Evolutionary conservation across 2,113 vertebrate species (phyloP), one percentile per base, ranked within the genome.

Genomic region (Ciconia boyciana): DNA sequence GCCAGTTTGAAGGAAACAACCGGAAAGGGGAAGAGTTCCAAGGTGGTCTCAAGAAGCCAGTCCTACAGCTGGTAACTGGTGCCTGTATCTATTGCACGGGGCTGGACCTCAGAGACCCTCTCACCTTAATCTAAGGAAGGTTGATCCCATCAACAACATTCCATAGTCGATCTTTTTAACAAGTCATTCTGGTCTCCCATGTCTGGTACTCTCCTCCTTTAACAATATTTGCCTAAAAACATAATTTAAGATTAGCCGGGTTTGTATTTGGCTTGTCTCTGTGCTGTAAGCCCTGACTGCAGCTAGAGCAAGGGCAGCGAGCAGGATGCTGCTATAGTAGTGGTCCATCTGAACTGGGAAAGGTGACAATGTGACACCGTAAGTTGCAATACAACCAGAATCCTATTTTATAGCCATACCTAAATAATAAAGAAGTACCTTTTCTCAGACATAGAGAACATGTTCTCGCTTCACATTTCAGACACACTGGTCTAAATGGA

Each of bases 401-500:
- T 12, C 76, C 29, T 28, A 4, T 9, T 25, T 29, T 36, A 25
- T 1, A 28, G 43, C 65, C 48, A 46, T 2, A 7, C 10, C 4
- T 19, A 3, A 28, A 25, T 17, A 26, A 21, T 49, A 32, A 19
- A 31, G 48, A 52, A 75, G 15, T 2, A 36, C 9, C 46, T 57
- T 22, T 32, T 31, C 61, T 18, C 44, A 49, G 86, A 18, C 48
- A 7, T 3, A 9, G 49, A 44, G 31, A 15, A 36, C 16, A 32
- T 1, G 1, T 8, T 13, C 34, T 34, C 7, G 11, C 31, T 11
- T 34, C 43, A 2, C 9, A 10, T 4, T 39, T 32, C 57, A 24
- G 52, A 19, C 7, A 11, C 28, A 0, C 41, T 6, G 34, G 51
- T 15, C 20, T 29, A 6, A 49, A 1, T 1, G 0, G 18, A 52